Conservation (phyloP, 2,888 invertebrate genomes). For the Ormyrus nitidulus region DNA sequence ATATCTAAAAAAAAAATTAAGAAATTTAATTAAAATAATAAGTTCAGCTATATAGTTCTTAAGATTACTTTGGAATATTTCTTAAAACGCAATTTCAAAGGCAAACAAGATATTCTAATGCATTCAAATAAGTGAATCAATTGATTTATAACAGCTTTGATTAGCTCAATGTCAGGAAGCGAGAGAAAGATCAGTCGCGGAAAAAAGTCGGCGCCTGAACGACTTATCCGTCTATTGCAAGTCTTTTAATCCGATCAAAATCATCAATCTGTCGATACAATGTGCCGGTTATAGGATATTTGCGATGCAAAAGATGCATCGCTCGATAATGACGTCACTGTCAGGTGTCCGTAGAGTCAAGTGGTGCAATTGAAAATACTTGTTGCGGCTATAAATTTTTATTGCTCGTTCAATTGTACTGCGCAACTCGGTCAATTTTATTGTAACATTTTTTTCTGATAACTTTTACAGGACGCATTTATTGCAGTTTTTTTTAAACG, state of each 20-base stretch:
- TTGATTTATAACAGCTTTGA: slow-evolving; percentile 11
- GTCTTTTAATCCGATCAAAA: slow-evolving; percentile 44
- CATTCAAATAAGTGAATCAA: neutral
- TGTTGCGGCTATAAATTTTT: slow-evolving; percentile 16
- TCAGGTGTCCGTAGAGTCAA: slow-evolving; percentile 65
- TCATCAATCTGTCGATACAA: slow-evolving; percentile 38
- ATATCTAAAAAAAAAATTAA: slow-evolving; percentile 77
- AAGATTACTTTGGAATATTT: neutral
- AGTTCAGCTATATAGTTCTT: neutral
- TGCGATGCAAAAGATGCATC: slow-evolving; percentile 51
- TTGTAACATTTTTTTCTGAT: slow-evolving; percentile 16
- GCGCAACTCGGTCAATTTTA: neutral
- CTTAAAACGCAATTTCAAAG: no score
- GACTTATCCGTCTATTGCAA: slow-evolving; percentile 17
- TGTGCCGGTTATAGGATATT: slow-evolving; percentile 50
- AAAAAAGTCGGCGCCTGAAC: slow-evolving; percentile 20
- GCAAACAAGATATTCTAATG: neutral
- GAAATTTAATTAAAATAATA: slow-evolving; percentile 5
- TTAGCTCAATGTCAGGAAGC: neutral
- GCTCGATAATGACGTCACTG: slow-evolving; percentile 57
- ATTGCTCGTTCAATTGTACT: slow-evolving; percentile 21
- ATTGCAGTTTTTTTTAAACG: neutral
- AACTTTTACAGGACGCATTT: neutral
- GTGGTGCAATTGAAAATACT: slow-evolving; percentile 63
- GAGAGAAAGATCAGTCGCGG: slow-evolving; percentile 4